Evolutionary conservation across 1,140 invertebrate genomes (phyloP).

Genomic region (Nautilus pompilius): DNA sequence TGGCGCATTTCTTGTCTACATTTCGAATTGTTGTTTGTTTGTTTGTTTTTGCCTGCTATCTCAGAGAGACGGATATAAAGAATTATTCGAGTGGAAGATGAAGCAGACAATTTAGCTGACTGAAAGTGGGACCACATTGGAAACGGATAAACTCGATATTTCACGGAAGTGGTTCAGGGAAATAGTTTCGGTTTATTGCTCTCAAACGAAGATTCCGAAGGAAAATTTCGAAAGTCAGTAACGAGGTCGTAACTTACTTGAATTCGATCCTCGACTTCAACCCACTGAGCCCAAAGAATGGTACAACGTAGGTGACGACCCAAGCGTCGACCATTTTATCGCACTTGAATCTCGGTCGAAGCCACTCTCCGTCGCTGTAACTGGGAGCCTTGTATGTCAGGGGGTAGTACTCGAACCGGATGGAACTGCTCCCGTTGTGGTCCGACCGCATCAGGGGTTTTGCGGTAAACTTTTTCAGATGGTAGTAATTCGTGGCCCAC

Average conservation of each 20-base stretch:
- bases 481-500: constrained; percentile 91
- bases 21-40: too few species aligned
- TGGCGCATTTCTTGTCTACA: too few species aligned
- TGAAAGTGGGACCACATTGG: too few species aligned
- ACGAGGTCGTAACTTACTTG: constrained; percentile 40
- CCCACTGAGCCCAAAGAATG: constrained; percentile 96
- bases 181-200: too few species aligned
- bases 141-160: too few species aligned
- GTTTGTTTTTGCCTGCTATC: too few species aligned
- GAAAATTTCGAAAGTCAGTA: too few species aligned
- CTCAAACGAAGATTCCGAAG: too few species aligned
- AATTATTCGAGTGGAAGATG: too few species aligned
- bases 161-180: too few species aligned
- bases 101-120: too few species aligned
- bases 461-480: constrained; percentile 85
- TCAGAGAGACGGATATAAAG: too few species aligned
- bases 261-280: constrained; percentile 63
- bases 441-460: constrained; percentile 91
- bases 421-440: constrained; percentile 58
- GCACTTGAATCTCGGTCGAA: constrained; percentile 91
- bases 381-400: constrained; percentile 67
- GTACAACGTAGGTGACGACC: constrained; percentile 90
- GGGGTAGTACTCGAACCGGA: constrained; percentile 68
- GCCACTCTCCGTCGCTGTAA: constrained; percentile 81
- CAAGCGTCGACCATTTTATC: constrained; percentile 82